phyloP scores from a whole-genome alignment of 2,113 vertebrate genomes.

The Hiodon alosoides region DNA sequence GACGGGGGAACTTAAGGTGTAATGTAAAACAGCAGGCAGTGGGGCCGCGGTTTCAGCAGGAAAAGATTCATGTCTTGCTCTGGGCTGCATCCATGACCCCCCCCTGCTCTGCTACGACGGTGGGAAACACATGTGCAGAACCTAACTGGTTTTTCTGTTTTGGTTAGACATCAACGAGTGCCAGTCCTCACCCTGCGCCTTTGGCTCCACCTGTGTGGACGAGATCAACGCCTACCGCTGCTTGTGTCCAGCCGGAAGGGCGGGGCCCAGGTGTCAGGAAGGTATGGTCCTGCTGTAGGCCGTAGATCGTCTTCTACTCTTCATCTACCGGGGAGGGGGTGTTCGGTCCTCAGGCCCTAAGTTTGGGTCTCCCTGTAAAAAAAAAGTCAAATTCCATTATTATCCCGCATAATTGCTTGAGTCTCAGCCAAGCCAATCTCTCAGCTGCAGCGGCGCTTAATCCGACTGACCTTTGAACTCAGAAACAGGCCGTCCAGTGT shows the following conservation, averaged over 20 bases:
- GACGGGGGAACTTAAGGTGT: background rate
- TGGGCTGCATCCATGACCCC: background rate
- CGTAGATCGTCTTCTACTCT: background rate
- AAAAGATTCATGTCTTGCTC: background rate
- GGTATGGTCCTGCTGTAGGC: slow-evolving; percentile 50
- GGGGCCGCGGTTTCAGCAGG: background rate
- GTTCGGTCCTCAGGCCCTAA: too few species aligned
- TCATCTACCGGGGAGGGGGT: too few species aligned
- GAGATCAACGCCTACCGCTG: slow-evolving; percentile 81
- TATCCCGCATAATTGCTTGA: too few species aligned
- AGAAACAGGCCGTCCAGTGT: too few species aligned
- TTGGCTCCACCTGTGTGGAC: slow-evolving; percentile 75
- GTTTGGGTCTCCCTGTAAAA: too few species aligned
- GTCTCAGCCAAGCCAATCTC: background rate
- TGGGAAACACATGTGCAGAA: background rate
- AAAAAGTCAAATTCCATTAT: too few species aligned
- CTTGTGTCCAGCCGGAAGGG: slow-evolving; percentile 70
- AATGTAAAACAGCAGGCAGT: slow-evolving; percentile 2
- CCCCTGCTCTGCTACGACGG: background rate
- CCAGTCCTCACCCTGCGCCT: slow-evolving; percentile 79
- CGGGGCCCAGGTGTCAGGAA: slow-evolving; percentile 75
- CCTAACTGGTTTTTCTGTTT: background rate
- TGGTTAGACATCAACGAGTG: slow-evolving; percentile 78
- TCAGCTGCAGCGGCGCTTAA: too few species aligned
- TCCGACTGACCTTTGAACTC: too few species aligned